Evolutionary conservation across 1,140 invertebrate genomes (phyloP).

Genomic region (Hestina assimilis): DNA sequence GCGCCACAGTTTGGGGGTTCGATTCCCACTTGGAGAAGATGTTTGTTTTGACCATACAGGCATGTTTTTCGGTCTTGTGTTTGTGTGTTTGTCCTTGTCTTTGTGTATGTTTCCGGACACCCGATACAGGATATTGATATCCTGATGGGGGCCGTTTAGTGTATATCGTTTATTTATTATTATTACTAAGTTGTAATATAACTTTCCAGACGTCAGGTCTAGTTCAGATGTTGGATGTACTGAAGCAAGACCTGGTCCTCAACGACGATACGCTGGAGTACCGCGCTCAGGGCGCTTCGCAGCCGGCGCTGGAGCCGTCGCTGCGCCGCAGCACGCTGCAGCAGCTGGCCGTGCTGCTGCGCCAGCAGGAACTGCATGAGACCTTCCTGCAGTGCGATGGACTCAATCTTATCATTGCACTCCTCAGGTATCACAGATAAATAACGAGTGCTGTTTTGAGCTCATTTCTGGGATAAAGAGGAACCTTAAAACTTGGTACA

Average conservation of each 20-base stretch:
- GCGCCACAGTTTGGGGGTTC: too few species aligned
- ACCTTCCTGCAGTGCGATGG: constrained; percentile 51
- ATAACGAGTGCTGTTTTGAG: too few species aligned
- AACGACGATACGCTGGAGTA: constrained; percentile 54
- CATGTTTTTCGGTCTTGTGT: too few species aligned
- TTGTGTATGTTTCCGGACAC: too few species aligned
- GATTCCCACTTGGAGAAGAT: too few species aligned
- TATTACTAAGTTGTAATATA: constrained; percentile 7
- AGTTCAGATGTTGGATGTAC: constrained; percentile 58
- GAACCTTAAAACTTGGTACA: too few species aligned
- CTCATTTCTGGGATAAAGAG: too few species aligned
- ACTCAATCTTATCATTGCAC: constrained; percentile 46
- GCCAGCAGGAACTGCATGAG: constrained; percentile 51
- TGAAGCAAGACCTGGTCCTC: constrained; percentile 64
- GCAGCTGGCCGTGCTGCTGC: constrained; percentile 58
- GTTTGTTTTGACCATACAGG: too few species aligned
- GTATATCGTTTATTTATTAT: constrained; percentile 15
- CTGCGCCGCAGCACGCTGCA: constrained; percentile 58
- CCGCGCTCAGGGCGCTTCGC: constrained; percentile 25
- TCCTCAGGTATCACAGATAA: constrained; percentile 61
- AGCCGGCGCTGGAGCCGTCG: constrained; percentile 49
- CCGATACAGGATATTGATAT: too few species aligned
- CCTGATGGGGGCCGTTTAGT: too few species aligned
- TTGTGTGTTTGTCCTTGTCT: too few species aligned
- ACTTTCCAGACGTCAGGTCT: constrained; percentile 48